Base-by-base conservation (phyloP, 2,888 invertebrate genomes). In the Cephus pulcher region DNA sequence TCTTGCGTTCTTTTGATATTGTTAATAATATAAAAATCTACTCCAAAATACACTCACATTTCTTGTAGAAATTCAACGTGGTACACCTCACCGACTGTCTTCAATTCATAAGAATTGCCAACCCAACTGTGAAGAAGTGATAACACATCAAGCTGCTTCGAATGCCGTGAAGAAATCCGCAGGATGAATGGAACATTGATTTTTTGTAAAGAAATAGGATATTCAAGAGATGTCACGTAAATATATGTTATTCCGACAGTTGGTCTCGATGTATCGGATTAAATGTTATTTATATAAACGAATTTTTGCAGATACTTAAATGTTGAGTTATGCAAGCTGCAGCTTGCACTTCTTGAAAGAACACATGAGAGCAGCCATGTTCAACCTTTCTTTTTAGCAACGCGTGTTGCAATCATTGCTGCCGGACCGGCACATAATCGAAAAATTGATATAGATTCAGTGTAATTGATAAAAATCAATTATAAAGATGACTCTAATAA, bases 401-500 rank as follows among this genome's bases (percentile, higher is more conserved):
- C 56, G 56, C 23, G 56, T 56, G 56, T 56, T 56, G 56, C 56
- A 23, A 56, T 76, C 15, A n/a, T 23, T 15, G 9, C 23, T 9
- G 23, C 56, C 56, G 56, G 23, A 56, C 56, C 56, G 56, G 56
- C 56, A 23, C 9, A 23, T 23, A 56, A 56, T 56, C 15, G 15
- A 56, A 23, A 56, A 56, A 23, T 56, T 56, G 23, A 56, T 9
- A 56, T 56, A 56, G 6, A 56, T 56, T 56, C 23, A 56, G 56
- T 56, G 56, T 56, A 56, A 56, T 56, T 56, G 23, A 56, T 23
- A 23, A 23, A 56, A 0, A 23, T 23, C 23, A 56, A 56, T 23
- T 56, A 56, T 23, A 56, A 84, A 82, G 78, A 87, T 86, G 86
- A 85, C 84, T 30, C 84, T 86, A 34, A 70, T 80, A 68, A 80